Evolutionary conservation across 2,888 invertebrate species (phyloP), one percentile per base, ranked within the genome.

Genomic region (Aromia moschata): DNA sequence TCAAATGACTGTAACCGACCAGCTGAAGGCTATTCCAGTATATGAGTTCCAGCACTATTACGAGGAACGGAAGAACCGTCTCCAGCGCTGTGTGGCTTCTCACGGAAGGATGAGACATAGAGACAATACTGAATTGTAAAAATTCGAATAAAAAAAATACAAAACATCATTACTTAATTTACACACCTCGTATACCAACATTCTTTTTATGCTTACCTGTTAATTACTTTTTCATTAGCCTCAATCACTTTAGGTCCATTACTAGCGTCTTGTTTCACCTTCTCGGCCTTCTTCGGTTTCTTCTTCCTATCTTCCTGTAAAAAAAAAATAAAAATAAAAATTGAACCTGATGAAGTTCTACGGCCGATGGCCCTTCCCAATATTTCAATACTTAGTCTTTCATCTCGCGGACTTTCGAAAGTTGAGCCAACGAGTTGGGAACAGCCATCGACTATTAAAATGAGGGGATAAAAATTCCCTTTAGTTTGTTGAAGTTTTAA

Each of bases 241-340:
- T 52, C 41, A 1, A 52, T 30, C 1, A 52, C 41, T 18, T 40
- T 52, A 1, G 37, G 20, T 16, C 41, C 52, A 12, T 52, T 52
- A 31, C 20, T n/a, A 11, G 12, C 20, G 10, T 3, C 11, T 11
- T 33, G 10, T 7, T 33, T 33, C 10, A 2, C 37, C 14, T 41
- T 56, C 60, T 52, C 56, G 46, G 25, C 30, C 41, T 52, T 49
- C 60, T 17, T 66, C 47, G 4, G 44, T 54, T 40, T 45, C 43
- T 30, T 46, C 46, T 53, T 61, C 68, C 25, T 25, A 5, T 25
- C 25, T 7, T 25, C 25, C 25, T 25, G 7, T 25, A 3, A 5
- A 36, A 25, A 17, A 36, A 18, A 40, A 47, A 46, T 57, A 14
- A 18, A 14, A 40, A 37, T 11, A 33, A 37, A 31, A 14, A 30